These are phyloP conservation scores for Drosophila guanche DNA, from an alignment of 1,140 invertebrate genomes.

Conservation along the genomic window DNA sequence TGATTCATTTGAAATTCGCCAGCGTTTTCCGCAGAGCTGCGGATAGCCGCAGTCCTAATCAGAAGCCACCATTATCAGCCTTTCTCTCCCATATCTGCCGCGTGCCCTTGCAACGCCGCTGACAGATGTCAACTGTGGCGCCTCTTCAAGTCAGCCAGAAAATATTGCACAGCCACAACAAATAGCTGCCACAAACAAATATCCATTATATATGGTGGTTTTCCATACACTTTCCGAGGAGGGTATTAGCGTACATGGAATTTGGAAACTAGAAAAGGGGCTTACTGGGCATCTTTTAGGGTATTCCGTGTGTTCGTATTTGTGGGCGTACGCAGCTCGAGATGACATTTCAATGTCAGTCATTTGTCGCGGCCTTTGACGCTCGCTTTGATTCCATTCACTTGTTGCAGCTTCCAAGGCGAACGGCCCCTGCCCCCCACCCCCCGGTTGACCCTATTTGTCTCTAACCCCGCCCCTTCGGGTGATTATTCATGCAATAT, in stretches of 20 bases:
- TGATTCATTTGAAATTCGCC: conserved; percentile 35
- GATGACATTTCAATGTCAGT: conserved; percentile 68
- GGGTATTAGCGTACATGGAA: too few species aligned
- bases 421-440: not conserved
- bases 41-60: conserved; percentile 41
- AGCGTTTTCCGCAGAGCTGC: conserved; percentile 34
- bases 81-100: conserved; percentile 3
- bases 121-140: conserved; percentile 68
- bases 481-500: conserved; percentile 24
- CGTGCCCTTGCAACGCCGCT: conserved; percentile 39
- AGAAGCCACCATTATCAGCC: conserved; percentile 15
- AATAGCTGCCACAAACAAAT: too few species aligned
- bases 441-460: not conserved
- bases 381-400: conserved; percentile 75
- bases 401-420: conserved; percentile 66
- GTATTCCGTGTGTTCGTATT: conserved; percentile 3
- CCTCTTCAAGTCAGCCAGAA: conserved; percentile 41
- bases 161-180: conserved; percentile 44
- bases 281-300: not conserved
- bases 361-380: conserved; percentile 51
- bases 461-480: not conserved
- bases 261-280: too few species aligned
- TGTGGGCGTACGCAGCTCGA: conserved; percentile 47
- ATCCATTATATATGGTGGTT: too few species aligned
- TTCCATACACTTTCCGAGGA: not conserved